Conservation (phyloP, 2,888 invertebrate species). For the Lottia scabra region DNA sequence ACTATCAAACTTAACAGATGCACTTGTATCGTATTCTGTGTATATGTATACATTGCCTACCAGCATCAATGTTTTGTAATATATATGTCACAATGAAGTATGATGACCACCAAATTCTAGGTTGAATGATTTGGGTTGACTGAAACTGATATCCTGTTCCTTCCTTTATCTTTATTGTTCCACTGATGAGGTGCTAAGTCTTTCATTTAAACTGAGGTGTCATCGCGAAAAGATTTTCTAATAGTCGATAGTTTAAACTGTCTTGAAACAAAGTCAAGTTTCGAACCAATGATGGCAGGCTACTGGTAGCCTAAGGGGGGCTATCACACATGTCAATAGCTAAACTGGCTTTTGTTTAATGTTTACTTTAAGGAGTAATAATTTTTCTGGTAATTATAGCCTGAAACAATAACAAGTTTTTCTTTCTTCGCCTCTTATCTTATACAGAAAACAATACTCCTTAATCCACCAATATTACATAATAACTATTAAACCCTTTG, state of each 20-base stretch:
- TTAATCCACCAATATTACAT: neutral
- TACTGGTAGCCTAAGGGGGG: neutral
- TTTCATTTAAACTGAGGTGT: too few species aligned
- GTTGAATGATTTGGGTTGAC: too few species aligned
- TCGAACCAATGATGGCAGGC: neutral
- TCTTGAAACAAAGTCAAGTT: neutral
- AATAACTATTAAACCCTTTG: neutral
- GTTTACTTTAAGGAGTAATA: constrained; percentile 3
- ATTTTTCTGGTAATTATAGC: constrained; percentile 1
- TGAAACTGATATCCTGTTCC: too few species aligned
- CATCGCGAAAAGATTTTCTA: too few species aligned
- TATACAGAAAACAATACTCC: neutral
- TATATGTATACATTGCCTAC: too few species aligned
- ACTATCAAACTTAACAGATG: too few species aligned
- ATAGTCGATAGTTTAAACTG: neutral
- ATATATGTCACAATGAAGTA: too few species aligned
- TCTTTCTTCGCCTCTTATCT: constrained; percentile 1
- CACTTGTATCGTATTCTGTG: too few species aligned
- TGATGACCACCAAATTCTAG: too few species aligned
- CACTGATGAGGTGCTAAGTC: too few species aligned
- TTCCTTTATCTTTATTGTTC: too few species aligned
- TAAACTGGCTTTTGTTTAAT: constrained; percentile 1
- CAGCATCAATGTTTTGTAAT: too few species aligned
- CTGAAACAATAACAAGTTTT: constrained; percentile 1
- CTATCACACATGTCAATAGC: neutral